Percentiles rank a stretch among this genome's conserved stretches.
Conservation (phyloP, 2,888 invertebrate species). For the Sceliomorpha sp. region DNA sequence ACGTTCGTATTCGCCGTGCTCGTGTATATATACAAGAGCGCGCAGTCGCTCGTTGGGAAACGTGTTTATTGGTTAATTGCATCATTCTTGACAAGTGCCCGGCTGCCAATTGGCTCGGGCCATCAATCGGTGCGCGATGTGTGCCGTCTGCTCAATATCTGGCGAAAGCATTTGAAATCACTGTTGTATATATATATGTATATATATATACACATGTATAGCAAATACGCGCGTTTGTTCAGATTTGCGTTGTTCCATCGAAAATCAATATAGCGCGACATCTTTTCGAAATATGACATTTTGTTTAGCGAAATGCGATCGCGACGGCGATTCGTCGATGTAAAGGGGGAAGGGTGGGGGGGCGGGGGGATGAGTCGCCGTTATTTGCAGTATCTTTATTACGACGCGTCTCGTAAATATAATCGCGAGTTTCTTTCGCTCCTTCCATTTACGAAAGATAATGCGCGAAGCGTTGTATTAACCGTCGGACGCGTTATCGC, state of each 20-base stretch:
- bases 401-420: constrained; percentile 15
- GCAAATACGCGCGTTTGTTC: constrained; percentile 32
- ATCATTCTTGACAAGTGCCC: constrained; percentile 74
- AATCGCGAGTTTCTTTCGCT: constrained; percentile 15
- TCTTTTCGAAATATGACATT: constrained; percentile 12
- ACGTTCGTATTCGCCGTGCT: constrained; percentile 30
- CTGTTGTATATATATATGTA: constrained; percentile 15
- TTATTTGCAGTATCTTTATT: not conserved
- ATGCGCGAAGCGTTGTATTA: constrained; percentile 10
- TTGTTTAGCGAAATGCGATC: constrained; percentile 6
- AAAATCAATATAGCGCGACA: constrained; percentile 25
- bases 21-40: constrained; percentile 18
- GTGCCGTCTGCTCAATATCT: constrained; percentile 56
- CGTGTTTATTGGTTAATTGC: constrained; percentile 77
- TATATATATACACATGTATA: no score
- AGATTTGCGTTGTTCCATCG: constrained; percentile 24
- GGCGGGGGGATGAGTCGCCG: no score
- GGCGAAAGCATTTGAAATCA: constrained; percentile 61
- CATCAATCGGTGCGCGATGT: constrained; percentile 63
- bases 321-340: no score
- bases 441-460: constrained; percentile 15
- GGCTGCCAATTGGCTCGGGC: constrained; percentile 66
- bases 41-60: constrained; percentile 63
- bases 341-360: no score
- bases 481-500: constrained; percentile 38